Evolutionary conservation across 1,140 invertebrate species (phyloP).

Genomic region (Solen grandis): DNA sequence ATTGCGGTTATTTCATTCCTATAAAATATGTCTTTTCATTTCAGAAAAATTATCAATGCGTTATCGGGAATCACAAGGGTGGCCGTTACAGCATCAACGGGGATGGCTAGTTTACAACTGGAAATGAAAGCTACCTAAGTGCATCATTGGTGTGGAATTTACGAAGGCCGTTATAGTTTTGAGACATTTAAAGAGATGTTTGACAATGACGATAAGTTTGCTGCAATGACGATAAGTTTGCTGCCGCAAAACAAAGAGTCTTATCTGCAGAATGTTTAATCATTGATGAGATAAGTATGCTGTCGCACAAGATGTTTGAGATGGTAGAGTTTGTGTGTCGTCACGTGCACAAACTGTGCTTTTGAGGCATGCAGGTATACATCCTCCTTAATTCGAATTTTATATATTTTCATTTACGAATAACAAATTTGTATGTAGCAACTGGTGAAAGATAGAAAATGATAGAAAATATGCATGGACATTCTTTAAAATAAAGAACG

Average conservation of each 20-base stretch:
- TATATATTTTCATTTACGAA: background rate
- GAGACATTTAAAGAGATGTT: background rate
- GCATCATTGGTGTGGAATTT: background rate
- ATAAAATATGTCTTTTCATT: too few relatives aligned
- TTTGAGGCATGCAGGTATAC: conserved; percentile 46
- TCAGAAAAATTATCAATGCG: too few relatives aligned
- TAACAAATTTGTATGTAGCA: background rate
- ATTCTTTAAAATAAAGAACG: too few relatives aligned
- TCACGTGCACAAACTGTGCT: conserved; percentile 9
- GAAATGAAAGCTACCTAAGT: too few relatives aligned
- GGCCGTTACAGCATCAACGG: too few relatives aligned
- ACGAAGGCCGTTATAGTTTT: too few relatives aligned
- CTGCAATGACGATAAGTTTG: background rate
- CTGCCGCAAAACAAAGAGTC: conserved; percentile 2
- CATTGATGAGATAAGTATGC: conserved; percentile 25
- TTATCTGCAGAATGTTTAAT: background rate
- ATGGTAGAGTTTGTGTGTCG: conserved; percentile 39
- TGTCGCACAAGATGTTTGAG: conserved; percentile 37
- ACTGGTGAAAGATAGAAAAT: too few relatives aligned
- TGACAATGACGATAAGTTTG: background rate
- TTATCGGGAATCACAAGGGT: too few relatives aligned
- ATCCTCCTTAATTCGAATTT: background rate
- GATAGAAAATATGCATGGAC: too few relatives aligned
- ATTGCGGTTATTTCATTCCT: too few relatives aligned
- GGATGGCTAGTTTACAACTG: too few relatives aligned